Conservation (phyloP, 2,888 invertebrate species). For the Mimas tiliae region DNA sequence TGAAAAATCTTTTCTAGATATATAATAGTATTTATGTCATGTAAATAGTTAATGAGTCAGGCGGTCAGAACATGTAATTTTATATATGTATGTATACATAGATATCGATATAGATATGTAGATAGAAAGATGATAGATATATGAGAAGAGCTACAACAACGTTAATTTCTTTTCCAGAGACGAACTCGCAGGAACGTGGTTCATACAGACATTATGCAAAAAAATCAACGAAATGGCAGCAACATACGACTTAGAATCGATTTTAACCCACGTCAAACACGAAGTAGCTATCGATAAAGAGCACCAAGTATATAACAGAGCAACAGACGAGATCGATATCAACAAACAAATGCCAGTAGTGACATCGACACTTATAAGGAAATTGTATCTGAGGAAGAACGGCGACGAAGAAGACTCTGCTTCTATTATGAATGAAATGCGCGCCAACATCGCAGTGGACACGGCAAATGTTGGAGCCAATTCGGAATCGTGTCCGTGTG, state of each 20-base stretch:
- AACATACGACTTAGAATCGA: constrained; percentile 61
- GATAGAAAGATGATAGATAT: too few species aligned
- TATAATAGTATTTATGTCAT: too few species aligned
- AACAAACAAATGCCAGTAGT: constrained; percentile 49
- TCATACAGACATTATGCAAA: constrained; percentile 67
- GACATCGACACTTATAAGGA: constrained; percentile 57
- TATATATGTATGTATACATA: too few species aligned
- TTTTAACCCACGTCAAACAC: constrained; percentile 64
- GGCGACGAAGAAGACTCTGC: constrained; percentile 46
- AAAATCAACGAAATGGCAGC: constrained; percentile 56
- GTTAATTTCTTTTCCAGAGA: constrained; percentile 28
- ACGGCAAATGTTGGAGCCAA: constrained; percentile 46
- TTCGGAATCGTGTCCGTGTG: constrained; percentile 54
- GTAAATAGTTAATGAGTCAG: too few species aligned
- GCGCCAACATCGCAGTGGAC: constrained; percentile 27
- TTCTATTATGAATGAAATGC: constrained; percentile 41
- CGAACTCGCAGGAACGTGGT: constrained; percentile 63
- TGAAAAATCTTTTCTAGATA: too few species aligned
- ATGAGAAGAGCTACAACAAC: too few species aligned
- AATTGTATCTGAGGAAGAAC: constrained; percentile 55
- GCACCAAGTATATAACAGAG: constrained; percentile 50
- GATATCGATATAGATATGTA: too few species aligned
- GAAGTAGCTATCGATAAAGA: constrained; percentile 64
- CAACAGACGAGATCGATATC: constrained; percentile 50
- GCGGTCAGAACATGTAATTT: too few species aligned